A percentile compares a stretch with the other conserved stretches of the same genome.
Evolutionary conservation across 2,113 vertebrate species (phyloP).

Genomic region (Atlantisia rogersi): DNA sequence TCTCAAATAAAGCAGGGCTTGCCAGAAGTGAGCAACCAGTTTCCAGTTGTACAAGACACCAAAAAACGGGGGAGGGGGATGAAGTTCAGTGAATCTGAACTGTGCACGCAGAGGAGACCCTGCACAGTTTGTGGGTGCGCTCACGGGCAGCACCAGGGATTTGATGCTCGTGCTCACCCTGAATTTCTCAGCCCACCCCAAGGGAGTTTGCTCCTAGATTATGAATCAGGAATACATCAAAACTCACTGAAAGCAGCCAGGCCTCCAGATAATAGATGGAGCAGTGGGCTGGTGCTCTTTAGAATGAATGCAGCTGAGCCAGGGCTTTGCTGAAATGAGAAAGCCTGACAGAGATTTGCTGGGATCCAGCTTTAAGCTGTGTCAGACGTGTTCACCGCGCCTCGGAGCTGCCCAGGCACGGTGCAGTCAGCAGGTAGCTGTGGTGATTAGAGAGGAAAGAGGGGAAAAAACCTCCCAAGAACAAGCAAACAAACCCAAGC

Average conservation of each 20-base stretch:
- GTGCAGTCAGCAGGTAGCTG: neutral
- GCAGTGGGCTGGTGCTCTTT: neutral
- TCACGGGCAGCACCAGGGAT: neutral
- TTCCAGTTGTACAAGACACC: neutral
- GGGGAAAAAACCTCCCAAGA: accelerated
- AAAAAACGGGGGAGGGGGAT: neutral
- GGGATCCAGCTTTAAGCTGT: slow-evolving; percentile 57
- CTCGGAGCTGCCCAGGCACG: slow-evolving; percentile 6
- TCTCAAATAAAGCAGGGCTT: neutral
- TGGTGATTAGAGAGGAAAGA: neutral
- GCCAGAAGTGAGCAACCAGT: neutral
- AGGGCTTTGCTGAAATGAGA: slow-evolving; percentile 61
- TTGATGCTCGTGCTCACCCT: neutral
- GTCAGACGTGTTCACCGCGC: neutral
- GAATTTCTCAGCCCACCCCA: neutral
- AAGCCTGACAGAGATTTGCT: slow-evolving; percentile 60
- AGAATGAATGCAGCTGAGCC: neutral
- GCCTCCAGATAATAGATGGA: neutral
- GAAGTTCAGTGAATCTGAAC: neutral
- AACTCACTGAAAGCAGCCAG: neutral
- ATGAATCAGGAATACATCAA: neutral
- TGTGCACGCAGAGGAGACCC: neutral
- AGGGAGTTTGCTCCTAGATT: neutral
- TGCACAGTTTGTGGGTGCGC: neutral
- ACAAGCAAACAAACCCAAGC: neutral